Evolutionary conservation across 2,797 vertebrate genomes (phyloP), one percentile per base, ranked within the genome.

Genomic region (Ptychadena robeensis): DNA sequence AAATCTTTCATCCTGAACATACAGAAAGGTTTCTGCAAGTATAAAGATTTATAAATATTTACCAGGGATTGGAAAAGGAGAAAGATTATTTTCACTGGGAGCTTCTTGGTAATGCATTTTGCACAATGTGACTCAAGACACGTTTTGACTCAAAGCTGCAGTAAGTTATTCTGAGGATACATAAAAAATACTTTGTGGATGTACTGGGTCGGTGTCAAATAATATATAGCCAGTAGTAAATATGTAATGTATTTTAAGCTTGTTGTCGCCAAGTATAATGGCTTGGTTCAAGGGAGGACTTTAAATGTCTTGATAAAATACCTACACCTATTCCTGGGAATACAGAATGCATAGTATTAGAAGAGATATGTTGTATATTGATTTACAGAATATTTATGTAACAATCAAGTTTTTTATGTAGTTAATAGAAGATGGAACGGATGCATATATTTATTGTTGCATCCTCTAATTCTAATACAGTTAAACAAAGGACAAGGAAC

Each of bases 31-130:
- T 59, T 82, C 64, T 68, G 32, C 32, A 65, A 63, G 48, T 70
- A 63, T 69, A 67, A 70, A 70, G 80, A 82, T 76, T 75, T 82
- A 82, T 82, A 82, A 69, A 82, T 82, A 76, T 82, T 74, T 82
- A 82, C 73, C 69, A 37, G 25, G 59, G 80, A 82, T 35, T 40
- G 44, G 65, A 63, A 82, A 59, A 67, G 28, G 25, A 66, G 79
- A 73, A 64, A 75, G 63, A 73, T 81, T 81, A 74, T 74, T 68
- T 67, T 81, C 53, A 59, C 63, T 38, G 15, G 71, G 59, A 37
- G 71, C 71, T 38, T 63, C 22, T 64, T 74, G 44, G 48, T 75
- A 76, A 61, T 81, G 61, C 61, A 67, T 81, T 81, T 57, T 81
- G 31, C 61, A 40, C 34, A 61, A 71, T 61, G 53, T 69, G 53